These are phyloP conservation scores for Antheraea yamamai DNA, from an alignment of 2,888 invertebrate genomes.

Conservation along the genomic window DNA sequence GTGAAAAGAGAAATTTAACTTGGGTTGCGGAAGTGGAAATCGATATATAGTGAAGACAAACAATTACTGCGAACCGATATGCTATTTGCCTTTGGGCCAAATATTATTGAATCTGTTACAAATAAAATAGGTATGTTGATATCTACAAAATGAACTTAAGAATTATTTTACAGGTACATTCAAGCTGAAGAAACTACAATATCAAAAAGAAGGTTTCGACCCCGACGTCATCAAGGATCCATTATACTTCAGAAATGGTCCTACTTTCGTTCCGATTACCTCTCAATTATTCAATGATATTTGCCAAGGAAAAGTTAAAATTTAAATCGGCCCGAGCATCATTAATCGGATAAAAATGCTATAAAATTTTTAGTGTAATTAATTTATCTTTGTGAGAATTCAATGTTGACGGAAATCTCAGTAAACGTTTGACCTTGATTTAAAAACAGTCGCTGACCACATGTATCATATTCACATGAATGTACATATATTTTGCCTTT, in stretches of 20 bases:
- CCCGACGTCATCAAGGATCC: conserved; percentile 86
- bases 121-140: too few species aligned
- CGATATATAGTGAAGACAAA: not conserved
- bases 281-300: conserved; percentile 83
- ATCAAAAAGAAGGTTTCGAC: conserved; percentile 93
- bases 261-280: conserved; percentile 82
- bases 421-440: too few species aligned
- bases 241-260: conserved; percentile 85
- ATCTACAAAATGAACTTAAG: not conserved
- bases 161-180: conserved; percentile 86
- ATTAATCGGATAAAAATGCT: conserved; percentile 9
- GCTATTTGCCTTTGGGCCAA: not conserved
- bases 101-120: not conserved
- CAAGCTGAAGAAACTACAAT: conserved; percentile 94
- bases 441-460: too few species aligned
- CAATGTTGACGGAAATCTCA: not conserved
- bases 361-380: conserved; percentile 9
- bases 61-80: not conserved
- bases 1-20: not conserved
- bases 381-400: not conserved
- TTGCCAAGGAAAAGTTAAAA: conserved; percentile 69
- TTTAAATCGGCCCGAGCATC: conserved; percentile 46
- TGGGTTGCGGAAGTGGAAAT: not conserved
- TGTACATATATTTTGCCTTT: too few species aligned
- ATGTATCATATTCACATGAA: too few species aligned